Conservation (phyloP, 2,888 invertebrate species). For the Noctua pronuba region DNA sequence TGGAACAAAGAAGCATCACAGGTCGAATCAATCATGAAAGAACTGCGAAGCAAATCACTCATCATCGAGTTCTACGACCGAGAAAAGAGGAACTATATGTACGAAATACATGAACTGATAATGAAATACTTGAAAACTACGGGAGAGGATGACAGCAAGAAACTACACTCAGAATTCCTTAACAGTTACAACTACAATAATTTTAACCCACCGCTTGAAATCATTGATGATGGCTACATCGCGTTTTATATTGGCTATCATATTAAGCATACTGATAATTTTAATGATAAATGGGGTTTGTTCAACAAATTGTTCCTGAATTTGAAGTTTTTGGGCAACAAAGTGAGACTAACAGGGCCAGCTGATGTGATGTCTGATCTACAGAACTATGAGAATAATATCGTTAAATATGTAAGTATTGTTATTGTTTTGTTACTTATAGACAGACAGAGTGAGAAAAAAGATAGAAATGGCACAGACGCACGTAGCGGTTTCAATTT, state of each 20-base stretch:
- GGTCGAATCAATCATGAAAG: constrained; percentile 92
- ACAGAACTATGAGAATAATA: constrained; percentile 91
- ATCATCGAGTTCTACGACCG: constrained; percentile 91
- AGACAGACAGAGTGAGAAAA: not conserved
- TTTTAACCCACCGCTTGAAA: constrained; percentile 88
- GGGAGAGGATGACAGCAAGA: constrained; percentile 81
- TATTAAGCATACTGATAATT: constrained; percentile 89
- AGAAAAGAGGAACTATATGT: constrained; percentile 91
- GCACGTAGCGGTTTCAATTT: not conserved
- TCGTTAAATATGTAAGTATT: constrained; percentile 88
- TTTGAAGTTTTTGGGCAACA: constrained; percentile 93
- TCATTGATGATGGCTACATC: constrained; percentile 93
- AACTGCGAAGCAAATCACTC: constrained; percentile 92
- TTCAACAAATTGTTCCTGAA: constrained; percentile 92
- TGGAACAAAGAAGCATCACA: constrained; percentile 83
- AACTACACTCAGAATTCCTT: constrained; percentile 91
- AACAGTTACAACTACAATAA: constrained; percentile 89
- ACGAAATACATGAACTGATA: constrained; percentile 93
- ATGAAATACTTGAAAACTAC: constrained; percentile 91
- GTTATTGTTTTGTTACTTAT: constrained; percentile 6
- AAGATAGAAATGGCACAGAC: not conserved
- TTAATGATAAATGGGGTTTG: constrained; percentile 83
- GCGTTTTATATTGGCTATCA: constrained; percentile 94
- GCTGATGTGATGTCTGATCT: constrained; percentile 93
- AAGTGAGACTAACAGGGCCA: constrained; percentile 92